These are phyloP conservation scores for Cordylochernes scorpioides DNA, from an alignment of 2,888 invertebrate genomes.

Conservation along the genomic window DNA sequence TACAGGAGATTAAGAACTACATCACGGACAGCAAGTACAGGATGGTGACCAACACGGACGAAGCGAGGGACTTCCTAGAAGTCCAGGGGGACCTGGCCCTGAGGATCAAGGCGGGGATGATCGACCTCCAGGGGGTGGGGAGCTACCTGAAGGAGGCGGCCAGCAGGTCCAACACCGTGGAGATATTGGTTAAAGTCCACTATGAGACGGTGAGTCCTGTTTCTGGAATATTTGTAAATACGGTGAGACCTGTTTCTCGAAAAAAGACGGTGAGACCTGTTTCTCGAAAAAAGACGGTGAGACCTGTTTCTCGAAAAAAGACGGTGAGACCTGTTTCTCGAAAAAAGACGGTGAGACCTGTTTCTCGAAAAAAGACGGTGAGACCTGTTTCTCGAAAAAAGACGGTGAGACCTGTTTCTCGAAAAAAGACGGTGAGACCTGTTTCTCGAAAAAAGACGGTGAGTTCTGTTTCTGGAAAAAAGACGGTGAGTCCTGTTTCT, in stretches of 20 bases:
- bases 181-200: slow-evolving; percentile 11
- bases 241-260: neutral
- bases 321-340: neutral
- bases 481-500: no score
- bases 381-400: neutral
- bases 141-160: slow-evolving; percentile 7
- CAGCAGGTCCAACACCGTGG: slow-evolving; percentile 6
- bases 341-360: neutral
- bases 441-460: no score
- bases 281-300: neutral
- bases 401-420: no score
- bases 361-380: neutral
- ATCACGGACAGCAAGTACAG: slow-evolving; percentile 9
- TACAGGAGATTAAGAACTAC: slow-evolving; percentile 5
- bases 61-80: slow-evolving; percentile 9
- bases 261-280: neutral
- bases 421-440: no score
- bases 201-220: slow-evolving; percentile 8
- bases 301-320: neutral
- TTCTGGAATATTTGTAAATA: neutral
- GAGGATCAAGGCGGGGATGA: slow-evolving; percentile 8
- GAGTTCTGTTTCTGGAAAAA: no score
- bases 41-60: slow-evolving; percentile 6
- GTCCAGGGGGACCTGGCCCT: slow-evolving; percentile 7
- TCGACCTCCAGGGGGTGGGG: slow-evolving; percentile 8